A percentile compares a stretch with the other conserved stretches of the same genome.
Conservation (phyloP, 2,888 invertebrate species). For the Automeris io region DNA sequence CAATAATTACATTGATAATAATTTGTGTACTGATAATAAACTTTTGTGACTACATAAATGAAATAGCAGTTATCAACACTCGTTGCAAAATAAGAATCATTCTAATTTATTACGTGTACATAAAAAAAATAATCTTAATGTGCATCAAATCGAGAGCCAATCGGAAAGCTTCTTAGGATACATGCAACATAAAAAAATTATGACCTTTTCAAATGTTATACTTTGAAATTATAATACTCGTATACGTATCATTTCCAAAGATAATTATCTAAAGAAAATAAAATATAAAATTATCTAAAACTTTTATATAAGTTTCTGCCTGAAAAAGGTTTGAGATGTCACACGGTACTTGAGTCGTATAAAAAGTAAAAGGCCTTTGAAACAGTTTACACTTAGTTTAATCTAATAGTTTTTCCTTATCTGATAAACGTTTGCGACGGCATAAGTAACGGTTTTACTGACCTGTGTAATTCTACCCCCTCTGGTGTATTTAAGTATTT, state of each 20-base stretch:
- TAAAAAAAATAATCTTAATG: too few species aligned
- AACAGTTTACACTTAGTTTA: conserved; percentile 8
- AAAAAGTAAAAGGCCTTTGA: neutral
- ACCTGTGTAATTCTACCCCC: neutral
- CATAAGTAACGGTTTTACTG: neutral
- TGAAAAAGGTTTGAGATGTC: neutral
- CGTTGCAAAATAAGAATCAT: too few species aligned
- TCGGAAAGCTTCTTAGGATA: too few species aligned
- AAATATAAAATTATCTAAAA: neutral
- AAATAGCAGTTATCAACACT: too few species aligned
- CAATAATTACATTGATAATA: too few species aligned
- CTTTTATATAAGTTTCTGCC: neutral
- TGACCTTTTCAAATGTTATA: too few species aligned
- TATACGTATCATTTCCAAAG: neutral
- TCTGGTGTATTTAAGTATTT: neutral
- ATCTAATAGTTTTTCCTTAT: conserved; percentile 14
- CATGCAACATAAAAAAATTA: too few species aligned
- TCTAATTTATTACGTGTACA: too few species aligned
- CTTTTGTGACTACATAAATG: too few species aligned
- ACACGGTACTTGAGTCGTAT: neutral
- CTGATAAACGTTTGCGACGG: neutral
- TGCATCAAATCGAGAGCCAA: too few species aligned
- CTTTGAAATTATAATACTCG: neutral
- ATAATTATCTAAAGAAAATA: neutral
- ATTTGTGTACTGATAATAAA: too few species aligned